phyloP scores from a whole-genome alignment of 2,113 vertebrate genomes.

The Triplophysa rosa region DNA sequence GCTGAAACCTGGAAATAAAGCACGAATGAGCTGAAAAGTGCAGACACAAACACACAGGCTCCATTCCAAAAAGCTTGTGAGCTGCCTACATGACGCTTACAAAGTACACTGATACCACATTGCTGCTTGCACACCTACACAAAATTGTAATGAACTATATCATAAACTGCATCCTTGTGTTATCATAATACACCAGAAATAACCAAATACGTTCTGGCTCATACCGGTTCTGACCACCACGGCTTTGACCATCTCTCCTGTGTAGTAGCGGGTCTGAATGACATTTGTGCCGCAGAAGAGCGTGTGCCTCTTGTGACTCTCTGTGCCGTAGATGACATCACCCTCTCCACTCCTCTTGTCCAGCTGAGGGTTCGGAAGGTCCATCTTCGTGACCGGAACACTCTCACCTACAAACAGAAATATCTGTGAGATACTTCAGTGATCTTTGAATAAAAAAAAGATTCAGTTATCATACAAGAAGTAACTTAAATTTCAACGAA shows the following conservation, averaged over 20 bases:
- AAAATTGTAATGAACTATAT: too few relatives aligned
- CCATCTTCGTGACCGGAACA: slow-evolving; percentile 97
- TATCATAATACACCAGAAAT: not conserved
- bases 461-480: too few relatives aligned
- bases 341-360: slow-evolving; percentile 71
- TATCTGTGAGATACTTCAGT: not conserved
- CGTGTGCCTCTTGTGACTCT: slow-evolving; percentile 89
- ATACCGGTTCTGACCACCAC: slow-evolving; percentile 93
- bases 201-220: slow-evolving; percentile 1
- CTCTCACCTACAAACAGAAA: slow-evolving; percentile 83
- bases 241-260: slow-evolving; percentile 92
- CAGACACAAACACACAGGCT: too few relatives aligned
- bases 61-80: too few relatives aligned
- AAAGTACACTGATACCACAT: too few relatives aligned
- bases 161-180: too few relatives aligned
- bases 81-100: too few relatives aligned
- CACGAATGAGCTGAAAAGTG: too few relatives aligned
- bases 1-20: slow-evolving; percentile 81
- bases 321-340: slow-evolving; percentile 78
- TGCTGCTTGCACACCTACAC: too few relatives aligned
- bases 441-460: too few relatives aligned
- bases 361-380: slow-evolving; percentile 84
- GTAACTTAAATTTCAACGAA: not conserved
- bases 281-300: slow-evolving; percentile 95
- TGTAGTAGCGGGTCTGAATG: slow-evolving; percentile 97